These are phyloP conservation scores for Albula glossodonta DNA, from an alignment of 2,113 vertebrate genomes.

Conservation along the genomic window DNA sequence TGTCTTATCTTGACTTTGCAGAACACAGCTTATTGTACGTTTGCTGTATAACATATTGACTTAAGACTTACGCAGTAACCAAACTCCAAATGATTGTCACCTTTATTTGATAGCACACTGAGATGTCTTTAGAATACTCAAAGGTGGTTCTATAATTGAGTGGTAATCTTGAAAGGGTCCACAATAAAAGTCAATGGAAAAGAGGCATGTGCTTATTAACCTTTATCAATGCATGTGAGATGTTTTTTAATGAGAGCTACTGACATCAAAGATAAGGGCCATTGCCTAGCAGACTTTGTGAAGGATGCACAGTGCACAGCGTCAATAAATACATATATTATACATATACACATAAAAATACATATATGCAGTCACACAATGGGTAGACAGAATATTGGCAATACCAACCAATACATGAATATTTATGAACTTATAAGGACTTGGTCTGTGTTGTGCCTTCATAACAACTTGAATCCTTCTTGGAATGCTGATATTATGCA, in stretches of 20 bases:
- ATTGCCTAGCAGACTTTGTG: neutral
- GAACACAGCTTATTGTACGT: neutral
- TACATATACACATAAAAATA: too few species aligned
- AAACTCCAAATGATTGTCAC: neutral
- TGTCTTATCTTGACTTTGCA: conserved; percentile 14
- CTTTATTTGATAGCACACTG: neutral
- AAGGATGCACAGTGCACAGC: neutral
- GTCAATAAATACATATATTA: too few species aligned
- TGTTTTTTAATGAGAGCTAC: conserved; percentile 24
- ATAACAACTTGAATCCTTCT: too few species aligned
- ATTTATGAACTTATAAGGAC: too few species aligned
- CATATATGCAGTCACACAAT: too few species aligned
- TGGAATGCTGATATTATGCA: too few species aligned
- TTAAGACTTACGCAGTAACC: neutral
- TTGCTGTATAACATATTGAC: neutral
- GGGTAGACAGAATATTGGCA: too few species aligned
- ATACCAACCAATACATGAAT: too few species aligned
- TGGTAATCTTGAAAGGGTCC: conserved; percentile 30
- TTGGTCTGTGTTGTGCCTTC: too few species aligned
- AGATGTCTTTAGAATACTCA: conserved; percentile 19
- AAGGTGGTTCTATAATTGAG: conserved; percentile 24
- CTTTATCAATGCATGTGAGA: conserved; percentile 24
- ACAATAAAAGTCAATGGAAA: conserved; percentile 25
- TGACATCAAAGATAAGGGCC: conserved; percentile 7
- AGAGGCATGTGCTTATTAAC: conserved; percentile 32